Conservation (phyloP, 1,140 invertebrate genomes). For the Sarcophaga peregrina region DNA sequence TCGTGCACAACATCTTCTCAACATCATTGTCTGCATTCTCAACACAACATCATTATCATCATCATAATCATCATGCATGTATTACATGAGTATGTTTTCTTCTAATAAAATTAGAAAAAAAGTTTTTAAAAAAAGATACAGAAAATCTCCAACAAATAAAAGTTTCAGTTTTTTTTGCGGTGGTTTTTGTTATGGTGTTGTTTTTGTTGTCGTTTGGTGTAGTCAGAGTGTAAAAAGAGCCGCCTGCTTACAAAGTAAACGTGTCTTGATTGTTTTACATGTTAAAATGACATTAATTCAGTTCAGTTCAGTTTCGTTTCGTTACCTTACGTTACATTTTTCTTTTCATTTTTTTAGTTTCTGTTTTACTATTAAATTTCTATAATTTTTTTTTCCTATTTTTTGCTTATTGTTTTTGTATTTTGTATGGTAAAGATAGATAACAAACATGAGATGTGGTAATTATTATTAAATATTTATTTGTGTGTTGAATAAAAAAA, state of each 20-base stretch:
- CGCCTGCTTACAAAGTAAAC: conserved; percentile 10
- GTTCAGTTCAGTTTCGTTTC: background rate
- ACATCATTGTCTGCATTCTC: background rate
- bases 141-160: no score
- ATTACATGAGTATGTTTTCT: no score
- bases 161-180: no score
- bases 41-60: no score
- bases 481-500: no score
- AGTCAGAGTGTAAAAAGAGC: background rate
- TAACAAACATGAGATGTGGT: conserved; percentile 34
- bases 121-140: no score
- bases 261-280: conserved; percentile 39
- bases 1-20: conserved; percentile 12
- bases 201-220: background rate
- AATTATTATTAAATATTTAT: background rate
- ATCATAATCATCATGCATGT: no score
- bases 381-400: no score
- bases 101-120: no score
- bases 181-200: no score
- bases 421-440: background rate
- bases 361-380: conserved; percentile 11
- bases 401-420: background rate
- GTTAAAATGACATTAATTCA: conserved; percentile 39
- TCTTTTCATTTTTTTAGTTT: background rate
- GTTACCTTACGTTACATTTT: background rate